Evolutionary conservation across 2,113 vertebrate species (phyloP).

Genomic region (Semnopithecus entellus): DNA sequence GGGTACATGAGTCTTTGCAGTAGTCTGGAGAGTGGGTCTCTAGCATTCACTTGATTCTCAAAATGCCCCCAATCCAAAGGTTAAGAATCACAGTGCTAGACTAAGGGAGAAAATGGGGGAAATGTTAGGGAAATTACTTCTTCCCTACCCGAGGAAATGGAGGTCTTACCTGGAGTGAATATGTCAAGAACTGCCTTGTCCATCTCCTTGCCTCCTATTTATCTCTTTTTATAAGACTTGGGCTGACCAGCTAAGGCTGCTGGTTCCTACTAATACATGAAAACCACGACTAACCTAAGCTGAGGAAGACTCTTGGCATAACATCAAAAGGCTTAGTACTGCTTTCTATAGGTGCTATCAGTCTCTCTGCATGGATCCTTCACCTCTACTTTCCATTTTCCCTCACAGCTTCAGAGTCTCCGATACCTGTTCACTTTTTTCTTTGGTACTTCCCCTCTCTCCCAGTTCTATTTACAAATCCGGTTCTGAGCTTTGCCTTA

Average conservation of each 20-base stretch:
- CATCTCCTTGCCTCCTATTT: background rate
- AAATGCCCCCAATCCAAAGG: background rate
- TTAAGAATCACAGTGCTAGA: background rate
- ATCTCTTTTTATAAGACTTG: background rate
- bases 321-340: background rate
- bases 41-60: background rate
- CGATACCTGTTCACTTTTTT: background rate
- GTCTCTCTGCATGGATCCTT: background rate
- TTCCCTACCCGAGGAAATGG: background rate
- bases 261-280: background rate
- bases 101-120: background rate
- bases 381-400: background rate
- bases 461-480: background rate
- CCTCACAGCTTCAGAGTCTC: background rate
- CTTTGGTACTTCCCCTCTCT: background rate
- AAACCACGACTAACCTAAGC: background rate
- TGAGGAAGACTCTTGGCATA: background rate
- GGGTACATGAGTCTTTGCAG: too few species aligned
- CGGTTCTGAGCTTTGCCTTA: background rate
- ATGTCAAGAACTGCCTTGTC: conserved; percentile 24
- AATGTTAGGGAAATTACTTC: background rate
- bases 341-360: background rate
- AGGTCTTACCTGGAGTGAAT: conserved; percentile 35
- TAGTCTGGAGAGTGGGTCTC: background rate
- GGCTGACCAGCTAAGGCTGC: background rate